Base-by-base conservation (phyloP, 2,797 vertebrate species). In the Caiman crocodilus region DNA sequence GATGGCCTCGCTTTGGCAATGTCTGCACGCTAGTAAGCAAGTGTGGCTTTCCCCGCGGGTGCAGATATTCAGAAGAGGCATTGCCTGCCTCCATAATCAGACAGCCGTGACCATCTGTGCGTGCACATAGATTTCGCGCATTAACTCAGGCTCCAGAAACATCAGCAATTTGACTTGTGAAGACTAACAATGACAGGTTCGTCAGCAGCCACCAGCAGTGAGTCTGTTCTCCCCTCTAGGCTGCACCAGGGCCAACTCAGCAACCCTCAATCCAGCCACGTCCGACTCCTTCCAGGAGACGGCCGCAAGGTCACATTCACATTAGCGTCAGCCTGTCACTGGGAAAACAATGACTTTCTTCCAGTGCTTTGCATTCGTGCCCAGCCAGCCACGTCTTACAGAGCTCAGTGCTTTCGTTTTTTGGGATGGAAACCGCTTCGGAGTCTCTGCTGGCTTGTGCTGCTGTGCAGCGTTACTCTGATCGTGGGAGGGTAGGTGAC, bases 251-350 rank as follows among this genome's bases (percentile, higher is more conserved):
- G 21, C 21, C 4, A 6, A 32, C 12, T 30, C 13, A 20, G 64
- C n/a, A 18, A 71, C 67, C 21, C 32, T 21, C 12, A 35, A 6
- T 25, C 4, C 18, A 10, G 7, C 0, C 0, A 35, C 57, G 5
- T 60, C 89, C 16, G 76, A 69, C 12, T 61, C 63, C 13, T 83
- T 20, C 76, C 4, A 61, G 26, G 21, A 12, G 60, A 26, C 5
- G 60, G 23, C 23, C 12, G 14, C 21, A 6, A 10, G 32, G 67
- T 14, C 20, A 14, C 32, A 42, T 71, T 35, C 42, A 21, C 32
- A 35, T 21, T 42, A 25, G 32, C 32, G 3, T 25, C 32, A 35
- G 14, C 67, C 21, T 35, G 30, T 14, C 67, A 23, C 67, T 42
- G 32, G 32, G 42, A 50, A 50, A 50, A 50, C 42, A 50, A 50